These are phyloP conservation scores for Caenorhabditis plicata DNA, from an alignment of 2,888 invertebrate genomes.

Conservation along the genomic window DNA sequence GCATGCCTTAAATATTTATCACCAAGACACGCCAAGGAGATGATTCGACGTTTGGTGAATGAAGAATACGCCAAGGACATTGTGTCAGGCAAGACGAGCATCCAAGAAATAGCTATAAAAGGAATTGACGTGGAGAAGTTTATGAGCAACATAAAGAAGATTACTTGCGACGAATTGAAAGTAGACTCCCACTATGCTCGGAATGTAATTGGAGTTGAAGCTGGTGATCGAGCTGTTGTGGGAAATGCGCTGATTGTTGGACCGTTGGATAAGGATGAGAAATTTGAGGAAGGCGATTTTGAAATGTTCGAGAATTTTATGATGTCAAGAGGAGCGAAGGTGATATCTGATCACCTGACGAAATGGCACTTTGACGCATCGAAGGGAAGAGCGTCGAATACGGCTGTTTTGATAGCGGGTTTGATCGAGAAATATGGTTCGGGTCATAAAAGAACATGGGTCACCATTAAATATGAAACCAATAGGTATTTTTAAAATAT, in stretches of 20 bases:
- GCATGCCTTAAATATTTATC: conserved; percentile 67
- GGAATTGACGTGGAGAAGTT: conserved; percentile 69
- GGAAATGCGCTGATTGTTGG: conserved; percentile 80
- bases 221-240: conserved; percentile 76
- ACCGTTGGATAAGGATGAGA: conserved; percentile 68
- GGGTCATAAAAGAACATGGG: conserved; percentile 52
- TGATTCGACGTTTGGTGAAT: conserved; percentile 69
- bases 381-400: conserved; percentile 65
- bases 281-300: conserved; percentile 83
- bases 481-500: conserved; percentile 45
- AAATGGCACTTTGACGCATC: conserved; percentile 55
- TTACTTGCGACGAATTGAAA: conserved; percentile 69
- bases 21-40: conserved; percentile 67
- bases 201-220: conserved; percentile 75
- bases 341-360: conserved; percentile 43
- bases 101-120: conserved; percentile 68
- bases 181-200: conserved; percentile 70
- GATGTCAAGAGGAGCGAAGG: conserved; percentile 55
- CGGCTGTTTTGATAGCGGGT: conserved; percentile 67
- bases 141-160: conserved; percentile 54
- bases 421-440: conserved; percentile 65
- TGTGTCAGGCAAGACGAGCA: conserved; percentile 64
- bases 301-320: conserved; percentile 78
- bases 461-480: conserved; percentile 52
- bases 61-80: conserved; percentile 67